phyloP scores from a whole-genome alignment of 2,888 invertebrate genomes.

The Colletes collaris region DNA sequence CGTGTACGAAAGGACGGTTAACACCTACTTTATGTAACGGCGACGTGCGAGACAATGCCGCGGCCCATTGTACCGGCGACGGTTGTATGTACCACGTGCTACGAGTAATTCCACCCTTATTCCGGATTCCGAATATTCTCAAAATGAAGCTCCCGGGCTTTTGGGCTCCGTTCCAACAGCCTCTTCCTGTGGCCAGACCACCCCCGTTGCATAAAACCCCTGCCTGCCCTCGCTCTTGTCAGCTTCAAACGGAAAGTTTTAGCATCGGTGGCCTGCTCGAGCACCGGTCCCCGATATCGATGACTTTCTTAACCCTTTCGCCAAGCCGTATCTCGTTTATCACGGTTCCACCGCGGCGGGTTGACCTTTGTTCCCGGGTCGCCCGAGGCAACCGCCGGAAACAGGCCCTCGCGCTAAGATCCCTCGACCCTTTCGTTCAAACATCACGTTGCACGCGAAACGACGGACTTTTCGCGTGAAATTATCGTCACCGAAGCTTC shows the following conservation, averaged over 20 bases:
- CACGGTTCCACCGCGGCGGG: too few relatives aligned
- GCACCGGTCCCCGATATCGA: constrained; percentile 7
- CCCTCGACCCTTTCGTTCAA: too few relatives aligned
- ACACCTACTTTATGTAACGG: constrained; percentile 67
- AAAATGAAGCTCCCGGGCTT: constrained; percentile 61
- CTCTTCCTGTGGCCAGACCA: constrained; percentile 40
- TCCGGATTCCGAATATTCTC: constrained; percentile 65
- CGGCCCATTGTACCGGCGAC: constrained; percentile 53
- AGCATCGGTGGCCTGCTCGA: constrained; percentile 12
- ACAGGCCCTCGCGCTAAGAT: too few relatives aligned
- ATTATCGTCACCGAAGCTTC: too few relatives aligned
- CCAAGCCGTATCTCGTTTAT: too few relatives aligned
- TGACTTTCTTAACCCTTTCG: background rate
- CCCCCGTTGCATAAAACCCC: constrained; percentile 33
- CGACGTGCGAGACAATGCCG: constrained; percentile 63
- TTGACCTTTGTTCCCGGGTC: too few relatives aligned
- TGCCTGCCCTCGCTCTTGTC: constrained; percentile 38
- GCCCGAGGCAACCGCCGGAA: too few relatives aligned
- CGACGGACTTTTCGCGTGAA: too few relatives aligned
- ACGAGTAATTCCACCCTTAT: constrained; percentile 67
- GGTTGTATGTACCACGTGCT: constrained; percentile 60
- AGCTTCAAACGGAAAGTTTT: constrained; percentile 52
- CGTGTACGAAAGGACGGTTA: constrained; percentile 57
- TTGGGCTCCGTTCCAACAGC: constrained; percentile 63
- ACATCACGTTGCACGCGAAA: too few relatives aligned